Percentiles rank a stretch among this genome's conserved stretches.
Conservation (phyloP, 2,113 vertebrate genomes). For the Apodemus sylvaticus region DNA sequence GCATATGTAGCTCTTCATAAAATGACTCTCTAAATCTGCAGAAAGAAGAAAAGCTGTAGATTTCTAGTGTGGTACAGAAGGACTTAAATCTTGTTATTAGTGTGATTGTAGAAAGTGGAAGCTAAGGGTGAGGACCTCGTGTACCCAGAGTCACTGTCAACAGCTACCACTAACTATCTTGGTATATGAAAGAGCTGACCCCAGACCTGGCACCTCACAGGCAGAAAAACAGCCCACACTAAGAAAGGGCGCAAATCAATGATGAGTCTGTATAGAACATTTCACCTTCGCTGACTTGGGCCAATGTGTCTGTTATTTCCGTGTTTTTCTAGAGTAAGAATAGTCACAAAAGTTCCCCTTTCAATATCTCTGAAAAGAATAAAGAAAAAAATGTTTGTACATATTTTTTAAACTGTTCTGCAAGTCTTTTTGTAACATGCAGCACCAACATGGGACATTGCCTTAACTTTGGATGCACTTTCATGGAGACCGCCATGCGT, state of each 20-base stretch:
- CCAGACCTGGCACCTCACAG: not conserved
- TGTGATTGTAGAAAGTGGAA: not conserved
- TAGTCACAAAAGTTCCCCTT: conserved; percentile 54
- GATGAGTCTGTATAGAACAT: not conserved
- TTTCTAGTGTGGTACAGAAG: conserved; percentile 41
- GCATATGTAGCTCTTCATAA: conserved; percentile 69
- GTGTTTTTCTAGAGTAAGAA: not conserved
- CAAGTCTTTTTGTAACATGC: conserved; percentile 52
- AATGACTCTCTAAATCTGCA: conserved; percentile 72
- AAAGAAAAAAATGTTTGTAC: conserved; percentile 33
- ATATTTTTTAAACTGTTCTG: conserved; percentile 70
- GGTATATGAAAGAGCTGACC: not conserved
- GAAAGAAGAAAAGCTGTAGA: conserved; percentile 75
- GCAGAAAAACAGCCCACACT: not conserved
- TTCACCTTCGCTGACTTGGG: conserved; percentile 47
- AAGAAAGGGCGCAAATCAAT: conserved; percentile 42
- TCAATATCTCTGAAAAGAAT: conserved; percentile 63
- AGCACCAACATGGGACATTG: conserved; percentile 68
- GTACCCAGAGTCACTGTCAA: not conserved
- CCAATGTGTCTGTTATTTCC: conserved; percentile 64
- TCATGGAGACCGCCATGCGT: conserved; percentile 75
- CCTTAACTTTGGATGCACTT: conserved; percentile 80
- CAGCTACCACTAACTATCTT: not conserved
- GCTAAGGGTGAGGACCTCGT: not conserved
- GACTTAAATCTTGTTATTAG: not conserved